Evolutionary conservation across 2,113 vertebrate species (phyloP).

Genomic region (Coregonus clupeaformis): DNA sequence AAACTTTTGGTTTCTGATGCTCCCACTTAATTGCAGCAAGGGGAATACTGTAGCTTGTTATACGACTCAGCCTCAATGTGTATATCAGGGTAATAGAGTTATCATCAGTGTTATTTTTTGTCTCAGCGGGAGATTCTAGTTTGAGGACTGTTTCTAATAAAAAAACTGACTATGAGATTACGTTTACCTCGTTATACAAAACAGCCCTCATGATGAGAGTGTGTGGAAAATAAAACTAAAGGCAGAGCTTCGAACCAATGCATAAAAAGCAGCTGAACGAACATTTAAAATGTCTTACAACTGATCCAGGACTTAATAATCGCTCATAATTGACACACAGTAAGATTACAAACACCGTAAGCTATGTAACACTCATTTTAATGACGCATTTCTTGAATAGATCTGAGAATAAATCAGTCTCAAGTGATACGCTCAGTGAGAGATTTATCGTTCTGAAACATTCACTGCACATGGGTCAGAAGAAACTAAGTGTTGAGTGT

Average conservation of each 20-base stretch:
- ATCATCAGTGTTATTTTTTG: slow-evolving; percentile 40
- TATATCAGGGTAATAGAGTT: too few species aligned
- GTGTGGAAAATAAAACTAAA: slow-evolving; percentile 8
- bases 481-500: slow-evolving; percentile 15
- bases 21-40: too few species aligned
- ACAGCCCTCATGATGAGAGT: neutral
- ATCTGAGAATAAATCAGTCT: slow-evolving; percentile 1
- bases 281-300: neutral
- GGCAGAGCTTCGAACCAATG: neutral
- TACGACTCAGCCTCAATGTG: too few species aligned
- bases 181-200: neutral
- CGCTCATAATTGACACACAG: neutral
- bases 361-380: neutral
- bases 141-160: slow-evolving; percentile 73
- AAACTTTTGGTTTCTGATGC: too few species aligned
- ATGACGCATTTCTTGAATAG: neutral
- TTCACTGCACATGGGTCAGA: slow-evolving; percentile 1
- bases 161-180: neutral
- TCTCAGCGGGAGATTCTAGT: slow-evolving; percentile 65
- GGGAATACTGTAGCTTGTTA: too few species aligned
- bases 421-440: slow-evolving; percentile 11
- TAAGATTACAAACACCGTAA: neutral
- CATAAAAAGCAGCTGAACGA: neutral
- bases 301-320: neutral
- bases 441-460: slow-evolving; percentile 18